phyloP scores from a whole-genome alignment of 2,797 vertebrate species.

The Anguilla obscura region DNA sequence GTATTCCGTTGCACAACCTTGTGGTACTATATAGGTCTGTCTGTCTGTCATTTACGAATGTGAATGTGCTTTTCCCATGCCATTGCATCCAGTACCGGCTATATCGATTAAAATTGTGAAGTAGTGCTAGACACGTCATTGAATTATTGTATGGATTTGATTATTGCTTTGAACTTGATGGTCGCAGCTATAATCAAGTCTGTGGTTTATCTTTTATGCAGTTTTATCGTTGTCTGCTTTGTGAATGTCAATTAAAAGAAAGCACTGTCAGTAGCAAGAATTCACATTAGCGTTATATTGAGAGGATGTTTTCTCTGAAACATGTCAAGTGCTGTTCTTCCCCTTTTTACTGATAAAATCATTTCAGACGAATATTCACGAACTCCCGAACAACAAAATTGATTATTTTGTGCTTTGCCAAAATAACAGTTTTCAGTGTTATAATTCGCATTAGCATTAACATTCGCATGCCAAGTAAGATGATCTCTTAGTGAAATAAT shows the following conservation, averaged over 20 bases:
- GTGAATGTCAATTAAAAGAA: neutral
- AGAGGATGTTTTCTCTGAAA: neutral
- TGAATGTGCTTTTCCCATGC: neutral
- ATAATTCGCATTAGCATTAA: conserved; percentile 13
- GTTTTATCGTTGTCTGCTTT: neutral
- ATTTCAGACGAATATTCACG: neutral
- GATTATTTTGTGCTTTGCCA: conserved; percentile 13
- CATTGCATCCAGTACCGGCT: neutral
- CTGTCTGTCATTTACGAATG: neutral
- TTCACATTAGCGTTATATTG: neutral
- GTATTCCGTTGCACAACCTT: neutral
- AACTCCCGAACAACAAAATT: neutral
- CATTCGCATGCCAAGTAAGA: neutral
- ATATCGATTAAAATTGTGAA: neutral
- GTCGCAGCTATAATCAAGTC: neutral
- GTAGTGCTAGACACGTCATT: neutral
- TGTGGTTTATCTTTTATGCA: neutral
- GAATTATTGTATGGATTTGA: neutral
- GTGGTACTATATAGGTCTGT: neutral
- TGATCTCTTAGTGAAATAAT: conserved; percentile 42
- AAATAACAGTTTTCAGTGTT: conserved; percentile 20
- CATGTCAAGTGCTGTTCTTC: neutral
- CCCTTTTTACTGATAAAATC: neutral
- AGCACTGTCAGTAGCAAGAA: neutral
- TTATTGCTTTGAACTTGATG: neutral